Percentiles rank a stretch among this genome's conserved stretches.
Evolutionary conservation across 2,888 invertebrate genomes (phyloP).

Genomic region (Sycophila texana): DNA sequence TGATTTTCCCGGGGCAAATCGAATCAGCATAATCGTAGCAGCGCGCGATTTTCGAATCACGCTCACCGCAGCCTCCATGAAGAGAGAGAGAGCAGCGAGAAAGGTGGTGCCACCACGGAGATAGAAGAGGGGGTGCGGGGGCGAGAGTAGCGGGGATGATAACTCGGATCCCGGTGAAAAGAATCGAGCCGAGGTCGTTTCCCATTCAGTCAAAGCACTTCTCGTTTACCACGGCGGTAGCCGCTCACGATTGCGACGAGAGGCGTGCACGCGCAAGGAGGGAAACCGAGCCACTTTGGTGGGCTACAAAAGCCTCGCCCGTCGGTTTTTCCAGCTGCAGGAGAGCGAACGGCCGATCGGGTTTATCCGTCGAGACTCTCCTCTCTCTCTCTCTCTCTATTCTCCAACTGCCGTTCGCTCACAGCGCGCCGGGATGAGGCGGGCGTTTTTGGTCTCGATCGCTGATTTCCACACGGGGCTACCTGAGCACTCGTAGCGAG

Average conservation of each 20-base stretch:
- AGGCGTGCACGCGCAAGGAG: slow-evolving; percentile 24
- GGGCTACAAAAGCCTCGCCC: slow-evolving; percentile 35
- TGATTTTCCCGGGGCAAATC: not conserved
- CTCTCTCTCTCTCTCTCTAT: slow-evolving; percentile 1
- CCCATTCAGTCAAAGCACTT: slow-evolving; percentile 60
- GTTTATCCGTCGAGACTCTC: slow-evolving; percentile 14
- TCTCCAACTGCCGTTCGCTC: not conserved
- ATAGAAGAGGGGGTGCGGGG: not conserved
- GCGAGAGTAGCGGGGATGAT: not conserved
- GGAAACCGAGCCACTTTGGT: slow-evolving; percentile 30
- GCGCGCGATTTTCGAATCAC: not conserved
- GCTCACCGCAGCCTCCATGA: no score
- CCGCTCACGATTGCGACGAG: slow-evolving; percentile 66
- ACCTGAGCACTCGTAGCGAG: slow-evolving; percentile 12
- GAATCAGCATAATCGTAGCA: not conserved
- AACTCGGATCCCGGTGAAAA: no score
- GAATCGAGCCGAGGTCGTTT: slow-evolving; percentile 21
- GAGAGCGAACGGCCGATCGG: slow-evolving; percentile 25
- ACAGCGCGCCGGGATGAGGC: not conserved
- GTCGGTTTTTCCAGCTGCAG: slow-evolving; percentile 29
- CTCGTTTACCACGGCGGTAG: slow-evolving; percentile 58
- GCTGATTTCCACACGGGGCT: slow-evolving; percentile 52
- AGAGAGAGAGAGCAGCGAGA: no score
- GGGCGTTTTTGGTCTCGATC: slow-evolving; percentile 55
- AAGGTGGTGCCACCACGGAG: not conserved